Base-by-base conservation (phyloP, 2,888 invertebrate genomes). In the Drosophila anomalata region DNA sequence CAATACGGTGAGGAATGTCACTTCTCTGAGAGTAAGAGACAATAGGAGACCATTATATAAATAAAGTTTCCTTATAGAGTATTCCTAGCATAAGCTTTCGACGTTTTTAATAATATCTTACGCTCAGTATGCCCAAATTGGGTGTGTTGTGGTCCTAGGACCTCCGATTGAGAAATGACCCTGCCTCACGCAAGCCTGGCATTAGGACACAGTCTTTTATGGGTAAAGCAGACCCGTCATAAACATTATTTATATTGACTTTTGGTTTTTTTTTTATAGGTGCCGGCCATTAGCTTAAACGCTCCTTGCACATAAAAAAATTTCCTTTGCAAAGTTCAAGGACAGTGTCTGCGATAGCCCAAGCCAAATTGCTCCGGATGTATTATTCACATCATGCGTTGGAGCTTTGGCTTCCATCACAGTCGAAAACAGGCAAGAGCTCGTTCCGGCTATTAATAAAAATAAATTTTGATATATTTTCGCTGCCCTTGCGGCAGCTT, bases 241-340 rank as follows among this genome's bases (percentile, higher is more conserved):
- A 68, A 74, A 68, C 69, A 74, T 84, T 76, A 81, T 73, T 80
- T 69, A 62, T 69, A 84, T 84, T 74, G 84, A 78, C 70, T 78
- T 72, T 78, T 48, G 12, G 57, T 22, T 20, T 6, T 54, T 55
- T 56, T 75, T 75, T 52, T 52, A 77, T 75, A 68, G 59, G 66
- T 48, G 36, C 65, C 58, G 47, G 52, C 55, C 76, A 84, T 79
- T 84, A 72, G 61, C 65, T 57, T 44, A 72, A 72, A 42, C 66
- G 78, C 39, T 65, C 42, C 36, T 8, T 14, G 26, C 9, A 31
- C 44, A 52, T 59, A 56, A 52, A 22, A 8, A 51, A 8, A 51
- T 41, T 65, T 70, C 50, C 52, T 53, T 54, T 53, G 50, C 54
- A 63, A 76, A 79, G 86, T 80, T 82, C 81, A 78, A 70, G 74